These are phyloP conservation scores for Dallia pectoralis DNA, from an alignment of 2,797 vertebrate species.

Conservation along the genomic window DNA sequence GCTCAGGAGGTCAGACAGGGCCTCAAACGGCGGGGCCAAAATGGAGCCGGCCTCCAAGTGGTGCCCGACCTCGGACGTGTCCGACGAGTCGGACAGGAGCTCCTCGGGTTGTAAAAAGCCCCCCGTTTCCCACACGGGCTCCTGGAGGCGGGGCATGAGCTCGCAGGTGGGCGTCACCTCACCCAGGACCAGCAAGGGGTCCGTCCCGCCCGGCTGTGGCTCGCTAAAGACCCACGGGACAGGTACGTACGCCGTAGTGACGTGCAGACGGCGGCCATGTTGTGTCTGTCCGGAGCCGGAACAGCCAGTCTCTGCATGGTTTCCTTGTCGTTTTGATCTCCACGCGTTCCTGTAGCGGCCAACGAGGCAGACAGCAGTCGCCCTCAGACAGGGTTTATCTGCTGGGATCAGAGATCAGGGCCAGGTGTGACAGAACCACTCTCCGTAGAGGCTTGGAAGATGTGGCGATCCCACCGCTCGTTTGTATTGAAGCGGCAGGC, in stretches of 20 bases:
- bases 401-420: slow-evolving; percentile 9
- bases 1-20: slow-evolving; percentile 77
- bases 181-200: slow-evolving; percentile 77
- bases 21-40: slow-evolving; percentile 73
- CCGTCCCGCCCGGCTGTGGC: slow-evolving; percentile 54
- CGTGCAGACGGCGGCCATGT: not conserved
- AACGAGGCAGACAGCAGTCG: not conserved
- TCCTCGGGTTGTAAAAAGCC: slow-evolving; percentile 77
- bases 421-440: not conserved
- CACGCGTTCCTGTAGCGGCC: not conserved
- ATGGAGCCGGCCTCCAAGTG: slow-evolving; percentile 83
- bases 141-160: slow-evolving; percentile 86
- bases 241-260: not conserved
- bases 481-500: slow-evolving; percentile 14
- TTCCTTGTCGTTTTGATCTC: not conserved
- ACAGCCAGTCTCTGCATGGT: no score
- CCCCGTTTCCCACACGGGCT: slow-evolving; percentile 81
- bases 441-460: not conserved
- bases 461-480: not conserved
- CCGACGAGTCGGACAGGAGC: slow-evolving; percentile 73
- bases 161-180: slow-evolving; percentile 77
- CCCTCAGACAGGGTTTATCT: slow-evolving; percentile 1
- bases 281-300: not conserved
- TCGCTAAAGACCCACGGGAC: slow-evolving; percentile 77
- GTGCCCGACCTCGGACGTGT: slow-evolving; percentile 80